These are phyloP conservation scores for Choreutis nemorana DNA, from an alignment of 2,888 invertebrate species.

Conservation along the genomic window DNA sequence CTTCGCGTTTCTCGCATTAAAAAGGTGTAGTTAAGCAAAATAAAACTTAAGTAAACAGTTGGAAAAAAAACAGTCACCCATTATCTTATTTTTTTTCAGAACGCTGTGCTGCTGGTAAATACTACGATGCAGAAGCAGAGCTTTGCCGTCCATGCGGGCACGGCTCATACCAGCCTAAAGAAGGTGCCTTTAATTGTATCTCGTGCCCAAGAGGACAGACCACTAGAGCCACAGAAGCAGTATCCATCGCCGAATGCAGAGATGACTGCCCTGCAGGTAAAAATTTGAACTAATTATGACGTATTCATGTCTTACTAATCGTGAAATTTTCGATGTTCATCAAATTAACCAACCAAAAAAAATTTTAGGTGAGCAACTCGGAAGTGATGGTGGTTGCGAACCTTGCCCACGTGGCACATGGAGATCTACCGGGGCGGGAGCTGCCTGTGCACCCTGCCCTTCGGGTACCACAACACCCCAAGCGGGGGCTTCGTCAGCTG, in stretches of 20 bases:
- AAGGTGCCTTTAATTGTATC: slow-evolving; percentile 89
- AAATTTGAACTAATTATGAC: too few species aligned
- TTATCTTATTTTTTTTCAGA: slow-evolving; percentile 66
- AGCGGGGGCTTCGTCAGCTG: slow-evolving; percentile 81
- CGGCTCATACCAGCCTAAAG: slow-evolving; percentile 91
- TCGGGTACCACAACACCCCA: slow-evolving; percentile 89
- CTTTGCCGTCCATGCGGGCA: slow-evolving; percentile 92
- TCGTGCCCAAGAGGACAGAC: slow-evolving; percentile 92
- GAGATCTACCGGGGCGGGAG: slow-evolving; percentile 86
- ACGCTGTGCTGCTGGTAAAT: slow-evolving; percentile 93
- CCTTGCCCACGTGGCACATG: slow-evolving; percentile 90
- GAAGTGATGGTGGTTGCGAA: slow-evolving; percentile 89
- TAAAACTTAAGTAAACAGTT: too few species aligned
- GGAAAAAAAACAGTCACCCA: too few species aligned
- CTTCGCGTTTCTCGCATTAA: too few species aligned
- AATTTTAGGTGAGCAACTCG: slow-evolving; percentile 78
- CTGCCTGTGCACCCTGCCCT: slow-evolving; percentile 89
- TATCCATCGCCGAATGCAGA: slow-evolving; percentile 85
- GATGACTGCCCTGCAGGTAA: slow-evolving; percentile 83
- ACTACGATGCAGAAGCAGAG: slow-evolving; percentile 88
- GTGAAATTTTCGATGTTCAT: too few species aligned
- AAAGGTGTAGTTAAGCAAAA: too few species aligned
- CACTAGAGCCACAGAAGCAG: slow-evolving; percentile 89
- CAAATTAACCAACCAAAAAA: too few species aligned
- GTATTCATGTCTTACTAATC: too few species aligned